A percentile compares a stretch with the other conserved stretches of the same genome.
phyloP scores from a whole-genome alignment of 2,797 vertebrate species.

The Miichthys miiuy region DNA sequence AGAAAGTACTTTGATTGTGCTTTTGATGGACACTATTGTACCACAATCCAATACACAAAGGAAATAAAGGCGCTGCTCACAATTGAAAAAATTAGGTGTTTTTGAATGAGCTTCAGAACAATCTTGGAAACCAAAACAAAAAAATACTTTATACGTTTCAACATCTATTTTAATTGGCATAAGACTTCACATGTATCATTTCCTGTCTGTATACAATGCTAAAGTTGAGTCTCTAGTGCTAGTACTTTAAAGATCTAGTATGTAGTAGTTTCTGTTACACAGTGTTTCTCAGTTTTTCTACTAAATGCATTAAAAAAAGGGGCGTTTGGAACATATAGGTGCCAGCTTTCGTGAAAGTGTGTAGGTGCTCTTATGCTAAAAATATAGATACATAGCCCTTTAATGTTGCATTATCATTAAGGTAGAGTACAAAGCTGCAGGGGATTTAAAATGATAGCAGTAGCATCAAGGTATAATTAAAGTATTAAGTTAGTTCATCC shows the following conservation, averaged over 20 bases:
- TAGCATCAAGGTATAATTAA: slow-evolving; percentile 39
- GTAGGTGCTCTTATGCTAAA: not conserved
- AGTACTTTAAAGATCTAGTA: not conserved
- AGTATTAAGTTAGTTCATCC: slow-evolving; percentile 35
- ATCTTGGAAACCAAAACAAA: not conserved
- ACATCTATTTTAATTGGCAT: not conserved
- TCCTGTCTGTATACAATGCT: not conserved
- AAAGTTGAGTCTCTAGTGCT: not conserved
- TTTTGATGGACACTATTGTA: not conserved
- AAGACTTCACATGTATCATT: no score
- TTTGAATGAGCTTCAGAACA: not conserved
- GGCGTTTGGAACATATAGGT: not conserved
- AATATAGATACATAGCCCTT: not conserved
- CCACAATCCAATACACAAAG: not conserved
- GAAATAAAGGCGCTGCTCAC: not conserved
- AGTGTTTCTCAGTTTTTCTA: not conserved
- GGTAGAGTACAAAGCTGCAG: slow-evolving; percentile 9
- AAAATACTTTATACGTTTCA: not conserved
- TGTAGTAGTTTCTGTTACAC: not conserved
- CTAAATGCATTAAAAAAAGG: not conserved
- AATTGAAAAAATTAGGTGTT: no score
- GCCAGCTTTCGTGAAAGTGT: not conserved
- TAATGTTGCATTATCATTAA: slow-evolving; percentile 31
- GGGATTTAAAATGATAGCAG: slow-evolving; percentile 35
- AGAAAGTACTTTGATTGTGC: not conserved